Conservation (phyloP, 2,113 vertebrate genomes). For the Taurulus bubalis region DNA sequence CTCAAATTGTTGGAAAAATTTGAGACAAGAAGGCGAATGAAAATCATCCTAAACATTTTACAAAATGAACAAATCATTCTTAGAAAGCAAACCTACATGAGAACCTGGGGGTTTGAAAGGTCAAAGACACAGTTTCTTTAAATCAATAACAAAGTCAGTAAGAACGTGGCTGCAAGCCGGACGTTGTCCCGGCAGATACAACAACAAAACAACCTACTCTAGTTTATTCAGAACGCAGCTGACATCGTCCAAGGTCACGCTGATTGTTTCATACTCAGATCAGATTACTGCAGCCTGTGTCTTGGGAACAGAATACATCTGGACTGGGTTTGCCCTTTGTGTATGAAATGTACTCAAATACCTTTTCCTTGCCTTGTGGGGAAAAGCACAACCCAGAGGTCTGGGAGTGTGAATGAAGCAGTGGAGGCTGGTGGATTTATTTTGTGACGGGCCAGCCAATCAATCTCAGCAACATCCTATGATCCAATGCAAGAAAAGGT, state of each 20-base stretch:
- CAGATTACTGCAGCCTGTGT: neutral
- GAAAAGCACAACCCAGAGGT: neutral
- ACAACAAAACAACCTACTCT: neutral
- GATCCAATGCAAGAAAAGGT: too few relatives aligned
- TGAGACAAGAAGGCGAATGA: too few relatives aligned
- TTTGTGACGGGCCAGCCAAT: too few relatives aligned
- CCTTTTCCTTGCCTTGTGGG: neutral
- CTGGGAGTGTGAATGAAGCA: neutral
- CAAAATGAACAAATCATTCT: too few relatives aligned
- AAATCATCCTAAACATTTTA: too few relatives aligned
- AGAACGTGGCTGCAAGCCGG: neutral
- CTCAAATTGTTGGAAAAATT: neutral
- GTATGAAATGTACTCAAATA: neutral
- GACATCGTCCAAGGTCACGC: neutral
- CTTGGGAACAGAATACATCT: neutral
- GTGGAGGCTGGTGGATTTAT: too few relatives aligned
- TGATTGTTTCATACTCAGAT: neutral
- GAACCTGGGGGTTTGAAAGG: neutral
- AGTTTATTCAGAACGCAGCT: neutral
- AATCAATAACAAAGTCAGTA: neutral
- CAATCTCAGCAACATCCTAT: too few relatives aligned
- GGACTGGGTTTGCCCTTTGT: neutral
- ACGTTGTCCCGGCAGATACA: neutral
- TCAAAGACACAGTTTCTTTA: neutral
- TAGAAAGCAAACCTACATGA: too few relatives aligned